Percentiles rank a stretch among this genome's conserved stretches.
Evolutionary conservation across 2,113 vertebrate genomes (phyloP).

Genomic region (Mesoclemmys tuberculata): DNA sequence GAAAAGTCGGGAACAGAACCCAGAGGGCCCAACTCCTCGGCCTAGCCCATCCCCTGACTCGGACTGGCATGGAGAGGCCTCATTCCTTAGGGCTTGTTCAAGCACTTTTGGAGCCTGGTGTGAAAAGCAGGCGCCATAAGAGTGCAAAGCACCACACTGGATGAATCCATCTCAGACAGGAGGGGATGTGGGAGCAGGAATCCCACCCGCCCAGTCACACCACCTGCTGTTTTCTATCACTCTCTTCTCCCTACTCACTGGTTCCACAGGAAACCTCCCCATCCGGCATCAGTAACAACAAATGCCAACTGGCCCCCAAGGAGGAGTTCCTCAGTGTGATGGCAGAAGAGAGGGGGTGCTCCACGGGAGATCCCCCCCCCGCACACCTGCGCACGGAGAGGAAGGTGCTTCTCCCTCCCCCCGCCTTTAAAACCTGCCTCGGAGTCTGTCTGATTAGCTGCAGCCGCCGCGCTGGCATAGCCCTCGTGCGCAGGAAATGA

Average conservation of each 20-base stretch:
- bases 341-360: background rate
- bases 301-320: background rate
- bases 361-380: background rate
- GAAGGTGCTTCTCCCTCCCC: background rate
- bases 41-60: background rate
- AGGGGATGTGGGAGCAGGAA: background rate
- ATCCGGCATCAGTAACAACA: background rate
- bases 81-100: background rate
- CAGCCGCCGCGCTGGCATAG: background rate
- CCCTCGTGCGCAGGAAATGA: background rate
- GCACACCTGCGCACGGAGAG: background rate
- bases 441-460: background rate
- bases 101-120: background rate
- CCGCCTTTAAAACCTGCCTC: background rate
- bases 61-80: background rate
- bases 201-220: background rate
- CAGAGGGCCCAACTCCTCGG: background rate
- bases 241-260: background rate
- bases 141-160: background rate
- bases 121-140: background rate
- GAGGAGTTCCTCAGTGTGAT: background rate
- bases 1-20: background rate
- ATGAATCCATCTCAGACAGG: background rate
- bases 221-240: background rate
- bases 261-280: background rate